Percentiles rank a stretch among this genome's conserved stretches.
Conservation (phyloP, 2,888 invertebrate species). For the Tetanocera ferruginea region DNA sequence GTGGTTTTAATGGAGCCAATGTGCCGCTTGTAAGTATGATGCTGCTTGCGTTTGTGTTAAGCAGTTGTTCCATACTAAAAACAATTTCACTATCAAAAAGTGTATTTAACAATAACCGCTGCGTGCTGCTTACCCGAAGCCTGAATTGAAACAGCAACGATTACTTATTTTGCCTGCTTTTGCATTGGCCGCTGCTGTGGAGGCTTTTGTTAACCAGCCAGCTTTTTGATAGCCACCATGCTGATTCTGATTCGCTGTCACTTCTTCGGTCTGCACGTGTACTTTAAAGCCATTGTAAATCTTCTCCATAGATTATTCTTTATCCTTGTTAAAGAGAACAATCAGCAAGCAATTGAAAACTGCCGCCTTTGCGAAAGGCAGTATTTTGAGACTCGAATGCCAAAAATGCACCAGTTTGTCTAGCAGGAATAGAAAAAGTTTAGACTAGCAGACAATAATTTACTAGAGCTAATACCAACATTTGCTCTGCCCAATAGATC, state of each 20-base stretch:
- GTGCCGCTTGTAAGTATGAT: conserved; percentile 98
- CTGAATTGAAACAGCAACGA: conserved; percentile 98
- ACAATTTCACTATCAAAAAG: neutral
- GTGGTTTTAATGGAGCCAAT: conserved; percentile 89
- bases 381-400: conserved; percentile 77
- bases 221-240: conserved; percentile 69
- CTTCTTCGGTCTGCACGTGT: conserved; percentile 74
- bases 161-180: conserved; percentile 80
- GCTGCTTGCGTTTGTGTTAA: conserved; percentile 84
- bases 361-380: conserved; percentile 83
- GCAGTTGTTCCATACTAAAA: conserved; percentile 85
- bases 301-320: conserved; percentile 74
- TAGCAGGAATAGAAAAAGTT: conserved; percentile 77
- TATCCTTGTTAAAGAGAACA: conserved; percentile 74
- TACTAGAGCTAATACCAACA: conserved; percentile 69
- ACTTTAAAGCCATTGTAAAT: conserved; percentile 86
- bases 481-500: conserved; percentile 79
- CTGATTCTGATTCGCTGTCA: conserved; percentile 52
- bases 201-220: conserved; percentile 73
- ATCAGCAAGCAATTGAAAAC: conserved; percentile 85
- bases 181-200: conserved; percentile 69
- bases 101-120: neutral
- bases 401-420: conserved; percentile 85
- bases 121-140: conserved; percentile 81
- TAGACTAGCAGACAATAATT: too few species aligned